These are phyloP conservation scores for Miltochrista miniata DNA, from an alignment of 2,888 invertebrate species.

Conservation along the genomic window DNA sequence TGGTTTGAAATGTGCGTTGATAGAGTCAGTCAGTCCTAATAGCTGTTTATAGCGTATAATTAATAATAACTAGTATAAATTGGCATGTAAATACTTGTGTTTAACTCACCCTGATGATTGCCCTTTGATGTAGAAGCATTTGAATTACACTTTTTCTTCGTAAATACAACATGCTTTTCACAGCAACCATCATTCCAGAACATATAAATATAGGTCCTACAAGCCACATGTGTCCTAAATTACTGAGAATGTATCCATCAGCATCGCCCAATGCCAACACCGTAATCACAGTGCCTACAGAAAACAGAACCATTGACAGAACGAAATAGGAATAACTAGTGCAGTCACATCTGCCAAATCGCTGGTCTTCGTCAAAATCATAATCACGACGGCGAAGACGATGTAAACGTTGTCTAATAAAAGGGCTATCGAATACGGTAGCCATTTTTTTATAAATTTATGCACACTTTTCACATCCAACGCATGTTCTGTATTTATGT, in stretches of 20 bases:
- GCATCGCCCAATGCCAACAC: conserved; percentile 85
- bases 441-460: conserved; percentile 75
- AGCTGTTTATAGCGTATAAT: too few species aligned
- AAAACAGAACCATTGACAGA: conserved; percentile 85
- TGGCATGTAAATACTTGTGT: too few species aligned
- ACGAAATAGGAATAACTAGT: conserved; percentile 86
- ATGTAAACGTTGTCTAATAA: conserved; percentile 84
- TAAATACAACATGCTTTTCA: conserved; percentile 86
- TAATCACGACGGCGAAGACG: conserved; percentile 83
- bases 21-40: too few species aligned
- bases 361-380: conserved; percentile 83
- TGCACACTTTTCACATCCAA: conserved; percentile 38
- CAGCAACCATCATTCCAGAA: conserved; percentile 87
- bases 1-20: too few species aligned
- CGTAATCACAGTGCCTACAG: conserved; percentile 86
- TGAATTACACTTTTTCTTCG: conserved; percentile 86
- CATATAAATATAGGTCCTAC: conserved; percentile 87
- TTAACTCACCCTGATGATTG: conserved; percentile 85
- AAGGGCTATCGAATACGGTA: conserved; percentile 85
- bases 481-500: conserved; percentile 31
- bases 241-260: conserved; percentile 83
- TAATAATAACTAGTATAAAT: too few species aligned
- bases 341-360: conserved; percentile 86
- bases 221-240: conserved; percentile 87
- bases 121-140: conserved; percentile 85